Evolutionary conservation across 2,888 invertebrate species (phyloP).

Genomic region (Microctonus brassicae): DNA sequence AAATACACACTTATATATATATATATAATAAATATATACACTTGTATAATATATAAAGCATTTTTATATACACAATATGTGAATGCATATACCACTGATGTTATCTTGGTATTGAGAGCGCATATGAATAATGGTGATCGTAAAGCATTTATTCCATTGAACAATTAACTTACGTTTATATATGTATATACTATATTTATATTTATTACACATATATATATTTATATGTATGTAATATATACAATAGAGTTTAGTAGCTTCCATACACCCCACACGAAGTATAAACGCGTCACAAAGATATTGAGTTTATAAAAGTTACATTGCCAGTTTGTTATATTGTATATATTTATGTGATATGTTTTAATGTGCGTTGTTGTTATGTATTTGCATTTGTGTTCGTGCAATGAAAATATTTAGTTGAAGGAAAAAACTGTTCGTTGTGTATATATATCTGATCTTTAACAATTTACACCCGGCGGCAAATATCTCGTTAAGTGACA

Average conservation of each 20-base stretch:
- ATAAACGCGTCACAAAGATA: constrained; percentile 24
- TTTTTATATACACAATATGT: constrained; percentile 10
- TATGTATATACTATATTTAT: too few species aligned
- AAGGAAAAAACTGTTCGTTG: constrained; percentile 24
- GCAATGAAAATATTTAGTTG: constrained; percentile 24
- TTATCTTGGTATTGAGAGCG: constrained; percentile 33
- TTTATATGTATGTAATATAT: constrained; percentile 46
- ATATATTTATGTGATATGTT: not conserved
- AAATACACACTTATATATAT: too few species aligned
- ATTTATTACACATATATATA: constrained; percentile 13
- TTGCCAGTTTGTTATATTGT: too few species aligned
- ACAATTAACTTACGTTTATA: constrained; percentile 57
- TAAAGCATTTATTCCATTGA: constrained; percentile 61
- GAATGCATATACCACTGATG: not conserved
- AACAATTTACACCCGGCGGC: constrained; percentile 62
- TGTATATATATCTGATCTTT: too few species aligned
- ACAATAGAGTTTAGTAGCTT: constrained; percentile 26
- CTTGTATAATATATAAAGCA: not conserved
- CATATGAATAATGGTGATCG: constrained; percentile 57
- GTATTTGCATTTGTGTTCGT: too few species aligned
- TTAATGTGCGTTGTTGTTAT: not conserved
- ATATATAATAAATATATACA: too few species aligned
- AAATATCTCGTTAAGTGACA: constrained; percentile 67
- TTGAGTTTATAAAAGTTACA: too few species aligned
- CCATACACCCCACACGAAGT: constrained; percentile 54